A percentile compares a stretch with the other conserved stretches of the same genome.
Evolutionary conservation across 2,797 vertebrate species (phyloP).

Genomic region (Gallinago stenura): DNA sequence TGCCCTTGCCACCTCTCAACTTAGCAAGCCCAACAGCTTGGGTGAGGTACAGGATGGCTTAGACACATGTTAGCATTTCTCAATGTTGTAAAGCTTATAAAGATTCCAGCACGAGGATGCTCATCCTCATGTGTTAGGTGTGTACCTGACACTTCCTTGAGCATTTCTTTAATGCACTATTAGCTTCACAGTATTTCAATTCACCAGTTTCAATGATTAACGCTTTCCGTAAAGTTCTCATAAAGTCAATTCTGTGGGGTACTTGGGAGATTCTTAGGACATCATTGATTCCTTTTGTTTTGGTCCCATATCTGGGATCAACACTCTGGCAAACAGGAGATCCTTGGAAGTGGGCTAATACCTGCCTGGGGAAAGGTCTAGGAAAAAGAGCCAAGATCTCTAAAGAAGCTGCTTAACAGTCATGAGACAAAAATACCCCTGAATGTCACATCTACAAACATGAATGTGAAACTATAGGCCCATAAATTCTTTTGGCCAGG

Average conservation of each 20-base stretch:
- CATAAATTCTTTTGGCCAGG: background rate
- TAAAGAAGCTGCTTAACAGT: background rate
- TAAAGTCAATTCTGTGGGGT: background rate
- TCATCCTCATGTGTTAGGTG: background rate
- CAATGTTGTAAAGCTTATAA: background rate
- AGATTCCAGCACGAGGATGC: background rate
- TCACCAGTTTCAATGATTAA: background rate
- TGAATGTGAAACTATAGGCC: background rate
- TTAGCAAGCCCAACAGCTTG: background rate
- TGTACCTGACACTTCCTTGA: background rate
- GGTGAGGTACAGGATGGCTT: background rate
- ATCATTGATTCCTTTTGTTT: background rate
- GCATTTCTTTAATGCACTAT: background rate
- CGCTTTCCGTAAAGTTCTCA: background rate
- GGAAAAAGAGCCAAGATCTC: background rate
- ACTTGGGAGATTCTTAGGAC: background rate
- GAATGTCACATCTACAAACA: fast-evolving
- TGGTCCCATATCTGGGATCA: background rate
- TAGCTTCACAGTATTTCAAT: background rate
- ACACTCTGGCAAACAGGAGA: background rate
- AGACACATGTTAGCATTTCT: background rate
- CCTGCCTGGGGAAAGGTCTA: background rate
- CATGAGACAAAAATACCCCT: background rate
- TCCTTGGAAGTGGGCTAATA: background rate
- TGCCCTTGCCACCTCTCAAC: background rate